These are phyloP conservation scores for Istiophorus platypterus DNA, from an alignment of 2,113 vertebrate species.

Conservation along the genomic window DNA sequence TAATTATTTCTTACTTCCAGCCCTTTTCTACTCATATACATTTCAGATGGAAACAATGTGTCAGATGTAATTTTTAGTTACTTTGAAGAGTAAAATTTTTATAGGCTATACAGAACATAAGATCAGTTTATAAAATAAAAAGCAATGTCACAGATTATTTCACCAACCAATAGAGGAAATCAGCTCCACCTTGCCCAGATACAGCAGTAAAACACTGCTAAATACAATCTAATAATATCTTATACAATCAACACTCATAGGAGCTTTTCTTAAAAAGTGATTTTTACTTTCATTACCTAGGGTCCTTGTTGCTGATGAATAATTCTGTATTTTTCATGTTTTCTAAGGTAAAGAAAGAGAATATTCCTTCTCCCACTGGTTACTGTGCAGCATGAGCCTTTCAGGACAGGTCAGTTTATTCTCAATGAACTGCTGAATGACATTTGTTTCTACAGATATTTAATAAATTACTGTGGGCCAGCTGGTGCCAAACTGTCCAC, in stretches of 20 bases:
- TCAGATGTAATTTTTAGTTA: neutral
- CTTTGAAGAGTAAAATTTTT: no score
- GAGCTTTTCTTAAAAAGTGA: no score
- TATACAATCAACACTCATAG: no score
- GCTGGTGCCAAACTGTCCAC: neutral
- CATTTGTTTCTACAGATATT: neutral
- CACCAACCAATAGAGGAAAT: neutral
- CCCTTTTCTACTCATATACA: neutral
- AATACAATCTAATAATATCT: no score
- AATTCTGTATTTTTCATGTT: neutral
- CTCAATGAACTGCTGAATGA: neutral
- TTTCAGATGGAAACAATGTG: neutral
- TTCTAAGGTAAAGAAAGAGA: neutral
- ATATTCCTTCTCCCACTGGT: no score
- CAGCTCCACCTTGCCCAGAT: neutral
- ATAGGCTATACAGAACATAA: no score
- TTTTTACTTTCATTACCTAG: no score
- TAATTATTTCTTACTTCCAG: neutral
- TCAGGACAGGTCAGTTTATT: neutral
- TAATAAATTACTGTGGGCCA: neutral
- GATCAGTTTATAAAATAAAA: no score
- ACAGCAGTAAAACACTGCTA: neutral
- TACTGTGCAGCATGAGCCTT: neutral
- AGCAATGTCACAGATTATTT: no score
- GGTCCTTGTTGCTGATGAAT: no score